A percentile compares a stretch with the other conserved stretches of the same genome.
phyloP scores from a whole-genome alignment of 2,797 vertebrate species.

The Meriones psammophilus region DNA sequence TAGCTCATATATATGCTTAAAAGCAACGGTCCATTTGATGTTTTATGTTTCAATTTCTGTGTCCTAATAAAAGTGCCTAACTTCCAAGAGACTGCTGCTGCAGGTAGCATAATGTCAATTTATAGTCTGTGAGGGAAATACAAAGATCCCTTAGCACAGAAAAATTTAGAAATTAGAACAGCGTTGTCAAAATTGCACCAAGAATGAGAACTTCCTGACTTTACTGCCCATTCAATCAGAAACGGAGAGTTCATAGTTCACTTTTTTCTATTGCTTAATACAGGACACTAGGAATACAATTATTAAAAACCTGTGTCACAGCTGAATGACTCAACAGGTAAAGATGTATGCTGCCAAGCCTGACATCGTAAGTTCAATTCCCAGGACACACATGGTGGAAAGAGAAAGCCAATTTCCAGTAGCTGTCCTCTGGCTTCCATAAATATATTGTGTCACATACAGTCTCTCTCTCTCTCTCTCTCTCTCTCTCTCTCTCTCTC shows the following conservation, averaged over 20 bases:
- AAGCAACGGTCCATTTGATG: constrained; percentile 69
- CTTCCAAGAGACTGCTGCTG: constrained; percentile 41
- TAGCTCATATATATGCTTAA: constrained; percentile 46
- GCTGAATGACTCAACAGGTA: background rate
- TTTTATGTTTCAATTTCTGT: constrained; percentile 78
- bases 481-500: background rate
- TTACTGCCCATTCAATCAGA: background rate
- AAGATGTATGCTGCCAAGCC: background rate
- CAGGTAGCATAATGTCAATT: constrained; percentile 59
- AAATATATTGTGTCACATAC: background rate
- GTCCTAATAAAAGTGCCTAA: constrained; percentile 70
- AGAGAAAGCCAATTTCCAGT: background rate
- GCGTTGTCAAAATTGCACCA: constrained; percentile 5
- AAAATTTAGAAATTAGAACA: constrained; percentile 54
- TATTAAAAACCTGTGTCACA: background rate
- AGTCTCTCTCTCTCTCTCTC: background rate
- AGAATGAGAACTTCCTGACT: background rate
- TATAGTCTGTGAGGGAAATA: constrained; percentile 35
- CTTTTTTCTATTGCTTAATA: background rate
- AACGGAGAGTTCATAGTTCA: background rate
- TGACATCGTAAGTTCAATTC: background rate
- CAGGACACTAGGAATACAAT: background rate
- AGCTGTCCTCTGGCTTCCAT: background rate
- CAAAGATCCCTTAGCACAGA: constrained; percentile 9
- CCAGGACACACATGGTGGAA: background rate